These are phyloP conservation scores for Apteryx mantelli DNA, from an alignment of 2,113 vertebrate species.

Conservation along the genomic window DNA sequence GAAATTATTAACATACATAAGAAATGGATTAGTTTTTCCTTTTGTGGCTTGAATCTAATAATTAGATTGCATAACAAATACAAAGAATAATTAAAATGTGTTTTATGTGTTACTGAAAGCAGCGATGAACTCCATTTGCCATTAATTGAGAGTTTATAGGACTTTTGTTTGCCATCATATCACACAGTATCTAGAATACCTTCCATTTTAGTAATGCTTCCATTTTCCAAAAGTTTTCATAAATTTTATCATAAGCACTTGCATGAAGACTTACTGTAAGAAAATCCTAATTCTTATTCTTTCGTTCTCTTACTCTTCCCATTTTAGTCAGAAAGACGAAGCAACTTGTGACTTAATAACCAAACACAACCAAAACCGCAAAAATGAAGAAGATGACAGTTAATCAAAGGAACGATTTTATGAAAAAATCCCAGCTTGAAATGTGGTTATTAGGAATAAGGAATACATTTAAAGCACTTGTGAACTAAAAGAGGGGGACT, in stretches of 20 bases:
- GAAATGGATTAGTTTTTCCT: conserved; percentile 21
- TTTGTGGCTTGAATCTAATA: conserved; percentile 17
- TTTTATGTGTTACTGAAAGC: background rate
- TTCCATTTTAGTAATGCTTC: background rate
- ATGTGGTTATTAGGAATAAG: background rate
- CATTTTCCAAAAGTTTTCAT: background rate
- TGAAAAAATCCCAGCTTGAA: background rate
- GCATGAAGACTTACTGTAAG: background rate
- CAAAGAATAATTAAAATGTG: background rate
- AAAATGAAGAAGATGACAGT: accelerated
- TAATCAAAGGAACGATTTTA: background rate
- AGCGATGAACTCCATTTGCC: background rate
- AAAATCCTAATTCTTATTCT: accelerated
- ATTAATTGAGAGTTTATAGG: background rate
- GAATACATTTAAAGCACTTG: accelerated
- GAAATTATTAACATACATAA: background rate
- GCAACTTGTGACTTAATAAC: background rate
- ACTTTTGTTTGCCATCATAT: background rate
- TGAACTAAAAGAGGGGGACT: background rate
- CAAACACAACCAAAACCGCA: background rate
- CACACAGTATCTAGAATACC: background rate
- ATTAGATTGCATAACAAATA: conserved; percentile 27
- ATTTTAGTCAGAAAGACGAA: accelerated
- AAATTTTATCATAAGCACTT: background rate
- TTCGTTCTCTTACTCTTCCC: background rate